Percentiles rank a stretch among this genome's conserved stretches.
Conservation (phyloP, 2,113 vertebrate species). For the Bombycilla garrulus region DNA sequence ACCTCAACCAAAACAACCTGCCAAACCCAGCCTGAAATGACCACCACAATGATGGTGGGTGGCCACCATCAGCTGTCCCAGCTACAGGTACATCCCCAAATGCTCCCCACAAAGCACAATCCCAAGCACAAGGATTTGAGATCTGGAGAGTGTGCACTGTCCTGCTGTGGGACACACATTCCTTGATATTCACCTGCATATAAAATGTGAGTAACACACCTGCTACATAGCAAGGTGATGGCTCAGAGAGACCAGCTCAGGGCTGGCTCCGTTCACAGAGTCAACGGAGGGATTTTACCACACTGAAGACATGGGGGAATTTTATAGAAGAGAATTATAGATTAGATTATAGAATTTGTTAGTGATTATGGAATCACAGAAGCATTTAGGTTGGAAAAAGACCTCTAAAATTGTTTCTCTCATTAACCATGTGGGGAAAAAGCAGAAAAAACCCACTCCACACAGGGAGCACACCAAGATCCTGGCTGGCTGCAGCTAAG, state of each 20-base stretch:
- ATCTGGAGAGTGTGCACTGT: background rate
- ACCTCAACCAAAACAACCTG: background rate
- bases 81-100: background rate
- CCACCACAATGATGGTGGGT: background rate
- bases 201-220: background rate
- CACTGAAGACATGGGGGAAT: background rate
- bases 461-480: background rate
- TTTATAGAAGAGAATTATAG: background rate
- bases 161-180: rapidly evolving
- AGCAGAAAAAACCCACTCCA: background rate
- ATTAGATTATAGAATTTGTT: too few species aligned
- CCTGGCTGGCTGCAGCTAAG: constrained; percentile 30
- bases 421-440: background rate
- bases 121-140: background rate
- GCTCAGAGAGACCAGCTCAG: background rate
- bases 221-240: rapidly evolving
- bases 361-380: background rate
- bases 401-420: background rate
- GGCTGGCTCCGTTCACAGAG: background rate
- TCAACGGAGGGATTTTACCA: background rate
- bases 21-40: background rate
- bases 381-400: background rate
- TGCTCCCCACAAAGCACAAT: background rate
- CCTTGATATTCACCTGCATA: background rate
- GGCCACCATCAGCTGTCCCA: background rate